These are phyloP conservation scores for Dinoponera quadriceps DNA, from an alignment of 1,140 invertebrate genomes.

Conservation along the genomic window DNA sequence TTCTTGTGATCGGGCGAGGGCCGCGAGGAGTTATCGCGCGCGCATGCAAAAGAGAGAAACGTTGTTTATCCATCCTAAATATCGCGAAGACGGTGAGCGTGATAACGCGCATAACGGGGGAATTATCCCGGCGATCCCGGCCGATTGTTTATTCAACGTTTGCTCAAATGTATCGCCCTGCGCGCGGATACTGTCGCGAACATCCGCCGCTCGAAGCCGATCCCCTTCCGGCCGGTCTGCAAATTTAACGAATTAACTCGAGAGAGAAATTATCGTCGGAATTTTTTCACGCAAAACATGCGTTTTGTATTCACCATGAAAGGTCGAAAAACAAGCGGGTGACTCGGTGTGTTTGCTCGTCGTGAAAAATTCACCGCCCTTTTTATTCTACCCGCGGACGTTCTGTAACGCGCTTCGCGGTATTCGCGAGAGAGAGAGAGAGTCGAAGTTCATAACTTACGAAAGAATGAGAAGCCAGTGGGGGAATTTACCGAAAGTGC, in stretches of 20 bases:
- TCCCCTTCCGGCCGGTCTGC: too few relatives aligned
- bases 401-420: background rate
- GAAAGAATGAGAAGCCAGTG: too few relatives aligned
- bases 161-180: too few relatives aligned
- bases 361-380: background rate
- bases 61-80: background rate
- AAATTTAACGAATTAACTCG: constrained; percentile 8
- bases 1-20: background rate
- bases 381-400: background rate
- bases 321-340: background rate
- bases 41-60: background rate
- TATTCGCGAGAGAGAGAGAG: background rate
- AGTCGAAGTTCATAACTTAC: too few relatives aligned
- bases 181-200: too few relatives aligned
- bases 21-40: background rate
- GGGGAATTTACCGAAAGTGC: too few relatives aligned
- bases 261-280: too few relatives aligned
- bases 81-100: background rate
- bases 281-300: background rate
- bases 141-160: too few relatives aligned
- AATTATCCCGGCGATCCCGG: background rate
- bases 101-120: background rate
- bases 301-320: background rate
- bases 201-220: too few relatives aligned
- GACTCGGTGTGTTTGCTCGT: background rate